A percentile compares a stretch with the other conserved stretches of the same genome.
phyloP scores from a whole-genome alignment of 2,888 invertebrate genomes.

The Camponotus fellah region DNA sequence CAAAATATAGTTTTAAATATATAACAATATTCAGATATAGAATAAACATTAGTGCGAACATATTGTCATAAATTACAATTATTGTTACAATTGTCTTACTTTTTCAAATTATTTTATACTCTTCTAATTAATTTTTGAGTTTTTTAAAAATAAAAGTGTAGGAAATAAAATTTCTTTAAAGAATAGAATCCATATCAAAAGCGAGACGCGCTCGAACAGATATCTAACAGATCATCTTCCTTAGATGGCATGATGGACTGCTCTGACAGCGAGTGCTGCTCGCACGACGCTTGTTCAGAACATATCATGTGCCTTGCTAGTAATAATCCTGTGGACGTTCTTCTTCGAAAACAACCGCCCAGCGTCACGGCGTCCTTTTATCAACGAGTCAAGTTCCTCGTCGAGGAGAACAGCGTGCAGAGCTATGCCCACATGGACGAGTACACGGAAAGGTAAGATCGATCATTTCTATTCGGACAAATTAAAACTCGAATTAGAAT shows the following conservation, averaged over 20 bases:
- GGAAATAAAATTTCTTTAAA: neutral
- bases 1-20: neutral
- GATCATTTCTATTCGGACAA: slow-evolving; percentile 67
- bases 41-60: neutral
- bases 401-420: slow-evolving; percentile 99
- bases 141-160: neutral
- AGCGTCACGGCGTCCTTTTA: slow-evolving; percentile 99
- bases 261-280: slow-evolving; percentile 99
- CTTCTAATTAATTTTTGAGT: neutral
- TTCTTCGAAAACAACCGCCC: slow-evolving; percentile 98
- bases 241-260: slow-evolving; percentile 99
- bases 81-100: neutral
- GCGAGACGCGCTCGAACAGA: neutral
- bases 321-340: slow-evolving; percentile 98
- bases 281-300: slow-evolving; percentile 94
- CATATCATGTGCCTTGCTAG: slow-evolving; percentile 98
- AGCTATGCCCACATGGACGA: slow-evolving; percentile 99
- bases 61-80: neutral
- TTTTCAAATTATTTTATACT: neutral
- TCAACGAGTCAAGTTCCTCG: slow-evolving; percentile 98
- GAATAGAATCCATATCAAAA: neutral
- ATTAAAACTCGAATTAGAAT: slow-evolving; percentile 64
- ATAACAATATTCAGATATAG: no score
- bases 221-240: slow-evolving; percentile 49
- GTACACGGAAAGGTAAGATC: slow-evolving; percentile 98